Evolutionary conservation across 2,113 vertebrate species (phyloP).

Genomic region (Apeltes quadracus): DNA sequence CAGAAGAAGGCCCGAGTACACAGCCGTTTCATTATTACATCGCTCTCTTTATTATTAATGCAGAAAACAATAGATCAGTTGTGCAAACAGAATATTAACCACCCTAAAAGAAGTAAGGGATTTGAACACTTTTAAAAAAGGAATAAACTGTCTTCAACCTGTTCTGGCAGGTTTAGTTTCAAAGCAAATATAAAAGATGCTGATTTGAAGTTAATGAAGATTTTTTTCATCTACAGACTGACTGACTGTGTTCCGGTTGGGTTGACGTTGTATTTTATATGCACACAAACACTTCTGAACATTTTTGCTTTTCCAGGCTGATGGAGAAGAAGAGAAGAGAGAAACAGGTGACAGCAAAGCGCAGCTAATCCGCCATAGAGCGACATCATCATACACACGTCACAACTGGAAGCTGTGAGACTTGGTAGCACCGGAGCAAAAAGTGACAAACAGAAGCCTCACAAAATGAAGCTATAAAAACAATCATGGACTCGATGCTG

Average conservation of each 20-base stretch:
- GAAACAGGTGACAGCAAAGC: slow-evolving; percentile 83
- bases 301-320: slow-evolving; percentile 69
- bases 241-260: too few species aligned
- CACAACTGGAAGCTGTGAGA: slow-evolving; percentile 39
- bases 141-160: too few species aligned
- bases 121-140: too few species aligned
- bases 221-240: not conserved
- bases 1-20: not conserved
- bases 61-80: not conserved
- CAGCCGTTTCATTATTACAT: not conserved
- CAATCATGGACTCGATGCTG: slow-evolving; percentile 43
- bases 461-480: slow-evolving; percentile 60
- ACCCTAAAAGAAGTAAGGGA: not conserved
- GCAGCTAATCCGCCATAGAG: slow-evolving; percentile 71
- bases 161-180: too few species aligned
- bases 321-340: slow-evolving; percentile 88
- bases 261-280: not conserved
- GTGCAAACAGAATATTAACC: not conserved
- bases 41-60: not conserved
- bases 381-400: not conserved
- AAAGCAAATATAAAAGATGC: too few species aligned
- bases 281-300: not conserved
- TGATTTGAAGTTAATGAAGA: not conserved
- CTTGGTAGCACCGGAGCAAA: not conserved
- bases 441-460: slow-evolving; percentile 15